Percentiles rank a stretch among this genome's conserved stretches.
phyloP scores from a whole-genome alignment of 2,797 vertebrate species.

The Sebastes trivittatus region DNA sequence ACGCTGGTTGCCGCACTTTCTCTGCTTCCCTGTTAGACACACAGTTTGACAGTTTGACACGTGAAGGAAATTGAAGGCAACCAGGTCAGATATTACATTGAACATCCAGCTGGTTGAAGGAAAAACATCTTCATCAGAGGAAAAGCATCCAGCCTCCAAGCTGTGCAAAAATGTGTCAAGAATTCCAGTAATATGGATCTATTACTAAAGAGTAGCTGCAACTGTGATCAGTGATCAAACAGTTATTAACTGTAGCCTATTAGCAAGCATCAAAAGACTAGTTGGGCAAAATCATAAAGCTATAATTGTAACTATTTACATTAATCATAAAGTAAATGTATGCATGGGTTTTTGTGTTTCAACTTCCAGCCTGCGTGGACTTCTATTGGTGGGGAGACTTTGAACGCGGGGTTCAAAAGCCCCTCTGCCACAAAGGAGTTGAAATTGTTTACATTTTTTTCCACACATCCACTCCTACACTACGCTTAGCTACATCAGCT shows the following conservation, averaged over 20 bases:
- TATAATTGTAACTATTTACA: not conserved
- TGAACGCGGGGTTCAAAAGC: constrained; percentile 17
- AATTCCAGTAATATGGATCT: not conserved
- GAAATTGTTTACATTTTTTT: constrained; percentile 26
- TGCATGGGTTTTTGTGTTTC: not conserved
- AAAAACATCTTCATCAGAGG: constrained; percentile 1
- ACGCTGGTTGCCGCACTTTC: not conserved
- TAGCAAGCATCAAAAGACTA: not conserved
- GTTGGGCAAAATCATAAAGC: not conserved
- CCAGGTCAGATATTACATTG: not conserved
- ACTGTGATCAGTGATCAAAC: not conserved
- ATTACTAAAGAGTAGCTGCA: not conserved
- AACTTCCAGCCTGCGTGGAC: constrained; percentile 10
- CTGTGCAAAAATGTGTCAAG: not conserved
- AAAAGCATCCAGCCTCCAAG: not conserved
- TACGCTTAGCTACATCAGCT: not conserved
- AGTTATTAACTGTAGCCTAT: not conserved
- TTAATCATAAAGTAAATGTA: constrained; percentile 6
- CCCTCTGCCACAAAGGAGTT: constrained; percentile 10
- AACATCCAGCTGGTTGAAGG: not conserved
- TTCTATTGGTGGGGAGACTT: constrained; percentile 33
- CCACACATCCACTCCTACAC: not conserved
- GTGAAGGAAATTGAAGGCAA: not conserved
- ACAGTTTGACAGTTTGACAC: not conserved
- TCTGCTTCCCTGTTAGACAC: not conserved